Percentiles rank a stretch among this genome's conserved stretches.
phyloP scores from a whole-genome alignment of 2,888 invertebrate species.

The Agrochola circellaris region DNA sequence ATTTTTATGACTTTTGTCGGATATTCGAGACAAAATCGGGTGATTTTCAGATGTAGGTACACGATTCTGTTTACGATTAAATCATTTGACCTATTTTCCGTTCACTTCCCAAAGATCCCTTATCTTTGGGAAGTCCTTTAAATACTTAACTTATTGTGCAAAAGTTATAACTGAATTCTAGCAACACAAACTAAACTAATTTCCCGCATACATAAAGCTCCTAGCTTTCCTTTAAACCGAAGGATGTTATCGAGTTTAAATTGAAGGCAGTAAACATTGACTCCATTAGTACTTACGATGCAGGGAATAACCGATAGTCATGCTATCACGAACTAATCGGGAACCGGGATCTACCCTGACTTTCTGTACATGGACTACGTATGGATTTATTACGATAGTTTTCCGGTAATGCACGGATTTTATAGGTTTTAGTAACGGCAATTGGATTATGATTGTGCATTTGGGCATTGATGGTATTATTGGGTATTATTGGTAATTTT shows the following conservation, averaged over 20 bases:
- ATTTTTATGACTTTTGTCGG: neutral
- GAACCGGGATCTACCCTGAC: constrained; percentile 74
- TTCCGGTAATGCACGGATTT: constrained; percentile 50
- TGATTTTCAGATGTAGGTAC: neutral
- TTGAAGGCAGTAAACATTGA: constrained; percentile 64
- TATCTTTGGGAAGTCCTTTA: constrained; percentile 20
- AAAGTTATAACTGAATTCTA: constrained; percentile 21
- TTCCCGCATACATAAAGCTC: constrained; percentile 15
- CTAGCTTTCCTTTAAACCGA: constrained; percentile 26
- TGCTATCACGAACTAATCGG: constrained; percentile 77
- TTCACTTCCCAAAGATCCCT: neutral
- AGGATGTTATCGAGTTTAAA: constrained; percentile 58
- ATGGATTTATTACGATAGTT: constrained; percentile 56
- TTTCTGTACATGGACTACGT: constrained; percentile 51
- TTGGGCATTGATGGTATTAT: neutral
- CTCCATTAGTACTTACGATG: constrained; percentile 55
- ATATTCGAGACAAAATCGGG: neutral
- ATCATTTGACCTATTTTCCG: constrained; percentile 23
- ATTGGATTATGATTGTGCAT: constrained; percentile 31
- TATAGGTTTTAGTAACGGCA: constrained; percentile 57
- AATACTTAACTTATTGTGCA: neutral
- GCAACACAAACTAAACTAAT: constrained; percentile 1
- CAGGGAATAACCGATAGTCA: constrained; percentile 77
- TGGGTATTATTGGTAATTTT: neutral
- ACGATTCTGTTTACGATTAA: constrained; percentile 1